Evolutionary conservation across 35 echinoderm and acorn worm species (phyloP).

Genomic region (Diadema setosum): DNA sequence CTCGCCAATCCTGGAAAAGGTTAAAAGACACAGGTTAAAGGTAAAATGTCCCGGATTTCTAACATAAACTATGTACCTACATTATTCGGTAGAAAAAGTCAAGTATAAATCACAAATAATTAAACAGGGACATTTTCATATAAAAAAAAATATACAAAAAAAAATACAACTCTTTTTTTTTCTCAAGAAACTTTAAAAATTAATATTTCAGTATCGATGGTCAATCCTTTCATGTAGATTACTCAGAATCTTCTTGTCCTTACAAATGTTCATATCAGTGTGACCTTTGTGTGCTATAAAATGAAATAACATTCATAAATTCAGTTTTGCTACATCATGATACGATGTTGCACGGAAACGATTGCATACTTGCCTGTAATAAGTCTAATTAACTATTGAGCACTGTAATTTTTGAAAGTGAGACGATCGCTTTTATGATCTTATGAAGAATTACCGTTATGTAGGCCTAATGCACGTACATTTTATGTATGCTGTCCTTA

Average conservation of each 20-base stretch:
- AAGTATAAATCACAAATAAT: neutral
- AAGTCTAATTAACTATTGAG: neutral
- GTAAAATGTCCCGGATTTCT: neutral
- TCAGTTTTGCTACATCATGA: no score
- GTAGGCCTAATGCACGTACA: neutral
- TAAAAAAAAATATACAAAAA: neutral
- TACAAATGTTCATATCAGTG: no score
- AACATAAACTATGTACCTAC: neutral
- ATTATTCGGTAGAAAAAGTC: neutral
- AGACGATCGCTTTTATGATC: no score
- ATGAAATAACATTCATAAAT: no score
- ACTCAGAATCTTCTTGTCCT: no score
- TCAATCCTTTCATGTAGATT: no score
- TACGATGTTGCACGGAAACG: no score
- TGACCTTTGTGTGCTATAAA: no score
- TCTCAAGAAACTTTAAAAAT: neutral
- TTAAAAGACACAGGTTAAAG: neutral
- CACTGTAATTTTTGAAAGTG: neutral
- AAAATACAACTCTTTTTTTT: neutral
- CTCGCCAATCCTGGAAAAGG: constrained; percentile 54
- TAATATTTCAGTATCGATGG: no score
- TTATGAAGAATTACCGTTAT: neutral
- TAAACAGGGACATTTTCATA: neutral
- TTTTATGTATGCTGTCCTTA: neutral
- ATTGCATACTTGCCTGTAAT: no score